phyloP scores from a whole-genome alignment of 2,797 vertebrate species.

The Pseudocheirus occidentalis region DNA sequence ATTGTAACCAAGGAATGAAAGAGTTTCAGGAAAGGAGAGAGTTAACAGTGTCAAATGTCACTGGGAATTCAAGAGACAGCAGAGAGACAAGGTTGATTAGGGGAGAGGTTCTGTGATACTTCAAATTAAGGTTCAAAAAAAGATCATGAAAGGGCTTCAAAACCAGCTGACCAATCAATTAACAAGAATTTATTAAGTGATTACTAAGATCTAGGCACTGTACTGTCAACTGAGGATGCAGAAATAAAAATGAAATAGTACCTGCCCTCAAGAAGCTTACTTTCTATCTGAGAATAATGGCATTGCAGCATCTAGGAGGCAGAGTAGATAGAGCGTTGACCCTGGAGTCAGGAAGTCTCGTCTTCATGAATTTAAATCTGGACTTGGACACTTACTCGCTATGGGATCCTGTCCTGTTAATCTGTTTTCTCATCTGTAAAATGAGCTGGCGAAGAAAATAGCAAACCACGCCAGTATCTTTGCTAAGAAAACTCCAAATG shows the following conservation, averaged over 20 bases:
- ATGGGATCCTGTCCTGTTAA: not conserved
- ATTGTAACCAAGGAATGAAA: not conserved
- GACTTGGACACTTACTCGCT: not conserved
- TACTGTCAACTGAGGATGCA: not conserved
- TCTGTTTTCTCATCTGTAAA: not conserved
- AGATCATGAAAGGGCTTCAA: not conserved
- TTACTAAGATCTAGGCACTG: not conserved
- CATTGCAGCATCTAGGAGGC: too few relatives aligned
- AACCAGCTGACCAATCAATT: not conserved
- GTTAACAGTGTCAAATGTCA: not conserved
- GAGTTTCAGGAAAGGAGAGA: not conserved
- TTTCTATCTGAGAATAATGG: not conserved
- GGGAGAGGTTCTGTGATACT: not conserved
- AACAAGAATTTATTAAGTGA: not conserved
- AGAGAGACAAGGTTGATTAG: not conserved
- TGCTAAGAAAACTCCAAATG: not conserved
- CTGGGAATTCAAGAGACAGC: not conserved
- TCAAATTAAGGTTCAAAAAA: not conserved
- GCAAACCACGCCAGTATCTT: not conserved
- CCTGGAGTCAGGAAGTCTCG: not conserved
- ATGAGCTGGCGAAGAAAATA: not conserved
- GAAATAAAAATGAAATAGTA: not conserved
- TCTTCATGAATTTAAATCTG: not conserved
- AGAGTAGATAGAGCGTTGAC: not conserved
- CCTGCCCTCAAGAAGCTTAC: not conserved